These are phyloP conservation scores for Dromococcyx pavoninus DNA, from an alignment of 2,797 vertebrate genomes.

Conservation along the genomic window DNA sequence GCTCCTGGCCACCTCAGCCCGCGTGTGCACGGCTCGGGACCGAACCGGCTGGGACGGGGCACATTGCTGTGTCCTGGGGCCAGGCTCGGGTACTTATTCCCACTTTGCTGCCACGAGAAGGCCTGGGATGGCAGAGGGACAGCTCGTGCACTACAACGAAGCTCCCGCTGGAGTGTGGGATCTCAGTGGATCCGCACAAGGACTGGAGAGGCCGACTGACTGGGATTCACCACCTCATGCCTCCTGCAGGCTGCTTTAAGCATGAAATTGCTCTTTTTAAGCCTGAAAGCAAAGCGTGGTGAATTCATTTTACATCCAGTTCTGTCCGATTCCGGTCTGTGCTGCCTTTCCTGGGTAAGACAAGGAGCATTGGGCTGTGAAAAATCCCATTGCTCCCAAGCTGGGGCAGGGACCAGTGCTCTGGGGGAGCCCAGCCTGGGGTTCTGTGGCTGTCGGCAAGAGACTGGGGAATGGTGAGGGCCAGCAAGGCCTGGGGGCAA, in stretches of 20 bases:
- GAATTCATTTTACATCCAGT: background rate
- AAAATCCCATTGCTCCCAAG: background rate
- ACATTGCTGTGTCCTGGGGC: background rate
- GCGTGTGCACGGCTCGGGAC: background rate
- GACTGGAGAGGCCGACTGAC: background rate
- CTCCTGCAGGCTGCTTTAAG: background rate
- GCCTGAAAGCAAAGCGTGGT: background rate
- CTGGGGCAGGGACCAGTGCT: background rate
- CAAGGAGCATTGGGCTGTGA: background rate
- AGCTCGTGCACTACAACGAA: background rate
- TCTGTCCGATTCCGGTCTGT: background rate
- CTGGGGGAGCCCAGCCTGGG: background rate
- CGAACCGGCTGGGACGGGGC: background rate
- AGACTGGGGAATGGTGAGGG: background rate
- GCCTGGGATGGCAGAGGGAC: background rate
- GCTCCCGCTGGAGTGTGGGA: rapidly evolving
- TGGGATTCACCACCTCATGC: rapidly evolving
- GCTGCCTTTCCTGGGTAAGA: background rate
- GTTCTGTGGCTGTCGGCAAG: background rate
- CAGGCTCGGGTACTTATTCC: background rate
- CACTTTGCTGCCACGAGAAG: background rate
- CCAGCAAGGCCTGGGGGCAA: background rate
- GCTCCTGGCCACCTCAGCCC: background rate
- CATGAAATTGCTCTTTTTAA: background rate
- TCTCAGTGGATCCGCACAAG: background rate